These are phyloP conservation scores for Drosophila helvetica DNA, from an alignment of 2,888 invertebrate genomes.

Conservation along the genomic window DNA sequence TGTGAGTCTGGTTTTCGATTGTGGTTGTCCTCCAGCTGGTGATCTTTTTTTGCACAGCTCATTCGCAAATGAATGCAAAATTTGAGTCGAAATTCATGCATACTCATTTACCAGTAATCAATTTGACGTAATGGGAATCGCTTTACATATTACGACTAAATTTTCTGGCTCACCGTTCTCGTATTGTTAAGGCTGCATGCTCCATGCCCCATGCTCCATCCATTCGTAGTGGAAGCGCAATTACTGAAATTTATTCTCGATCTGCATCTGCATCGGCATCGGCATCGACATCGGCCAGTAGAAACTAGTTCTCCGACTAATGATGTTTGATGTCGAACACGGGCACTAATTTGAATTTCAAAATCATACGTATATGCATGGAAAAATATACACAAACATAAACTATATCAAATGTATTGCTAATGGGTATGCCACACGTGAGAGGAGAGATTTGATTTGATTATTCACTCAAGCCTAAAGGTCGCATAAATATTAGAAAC, in stretches of 20 bases:
- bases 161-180: constrained; percentile 11
- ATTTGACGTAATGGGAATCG: constrained; percentile 72
- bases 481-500: too few relatives aligned
- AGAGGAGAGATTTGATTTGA: constrained; percentile 5
- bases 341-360: constrained; percentile 33
- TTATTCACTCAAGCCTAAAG: neutral
- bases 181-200: constrained; percentile 5
- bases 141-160: constrained; percentile 52
- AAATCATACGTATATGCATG: constrained; percentile 15
- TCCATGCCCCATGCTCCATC: neutral
- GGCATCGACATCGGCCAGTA: neutral
- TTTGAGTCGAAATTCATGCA: constrained; percentile 56
- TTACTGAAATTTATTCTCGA: constrained; percentile 38
- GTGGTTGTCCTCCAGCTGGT: constrained; percentile 74
- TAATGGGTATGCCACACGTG: constrained; percentile 13
- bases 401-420: constrained; percentile 10
- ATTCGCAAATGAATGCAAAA: constrained; percentile 64
- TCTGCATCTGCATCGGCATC: neutral
- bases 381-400: constrained; percentile 40
- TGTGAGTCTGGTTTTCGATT: constrained; percentile 60
- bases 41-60: constrained; percentile 22
- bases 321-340: constrained; percentile 29
- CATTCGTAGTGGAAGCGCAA: constrained; percentile 25
- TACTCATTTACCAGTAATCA: constrained; percentile 69
- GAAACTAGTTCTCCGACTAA: constrained; percentile 39